Percentiles rank a stretch among this genome's conserved stretches.
phyloP scores from a whole-genome alignment of 1,140 invertebrate genomes.

The Atta cephalotes region DNA sequence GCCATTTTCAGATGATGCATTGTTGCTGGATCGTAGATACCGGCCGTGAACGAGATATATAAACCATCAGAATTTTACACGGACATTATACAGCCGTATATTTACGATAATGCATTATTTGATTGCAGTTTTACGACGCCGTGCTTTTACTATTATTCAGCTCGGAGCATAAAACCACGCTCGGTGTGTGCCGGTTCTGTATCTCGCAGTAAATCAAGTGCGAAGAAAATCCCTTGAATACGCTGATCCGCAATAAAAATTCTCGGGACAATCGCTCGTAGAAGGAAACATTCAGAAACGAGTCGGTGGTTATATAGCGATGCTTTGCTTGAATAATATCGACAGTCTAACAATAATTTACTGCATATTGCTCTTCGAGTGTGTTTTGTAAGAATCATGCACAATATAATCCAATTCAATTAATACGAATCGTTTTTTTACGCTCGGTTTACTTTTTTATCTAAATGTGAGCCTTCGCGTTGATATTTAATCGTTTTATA shows the following conservation, averaged over 20 bases:
- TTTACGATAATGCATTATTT: constrained; percentile 80
- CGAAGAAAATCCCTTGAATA: constrained; percentile 70
- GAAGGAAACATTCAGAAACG: constrained; percentile 40
- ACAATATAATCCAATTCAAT: constrained; percentile 33
- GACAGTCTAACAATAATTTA: constrained; percentile 56
- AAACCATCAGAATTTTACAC: constrained; percentile 72
- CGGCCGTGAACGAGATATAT: constrained; percentile 59
- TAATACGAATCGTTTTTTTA: constrained; percentile 28
- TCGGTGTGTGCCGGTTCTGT: constrained; percentile 47
- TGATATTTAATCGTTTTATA: constrained; percentile 19
- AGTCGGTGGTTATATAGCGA: constrained; percentile 10
- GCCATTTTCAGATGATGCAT: constrained; percentile 64
- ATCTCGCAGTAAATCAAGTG: constrained; percentile 74
- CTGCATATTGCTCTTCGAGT: constrained; percentile 36
- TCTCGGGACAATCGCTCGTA: constrained; percentile 40
- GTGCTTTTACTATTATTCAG: constrained; percentile 78
- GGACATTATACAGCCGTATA: constrained; percentile 64
- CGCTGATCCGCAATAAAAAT: constrained; percentile 74
- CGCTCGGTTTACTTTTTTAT: constrained; percentile 32
- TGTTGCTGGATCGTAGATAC: constrained; percentile 52
- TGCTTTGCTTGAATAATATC: constrained; percentile 61
- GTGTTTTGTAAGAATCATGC: constrained; percentile 35
- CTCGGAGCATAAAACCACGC: constrained; percentile 41
- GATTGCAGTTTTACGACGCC: constrained; percentile 78
- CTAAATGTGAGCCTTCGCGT: not conserved